phyloP scores from a whole-genome alignment of 2,113 vertebrate species.

The Fulmarus glacialis region DNA sequence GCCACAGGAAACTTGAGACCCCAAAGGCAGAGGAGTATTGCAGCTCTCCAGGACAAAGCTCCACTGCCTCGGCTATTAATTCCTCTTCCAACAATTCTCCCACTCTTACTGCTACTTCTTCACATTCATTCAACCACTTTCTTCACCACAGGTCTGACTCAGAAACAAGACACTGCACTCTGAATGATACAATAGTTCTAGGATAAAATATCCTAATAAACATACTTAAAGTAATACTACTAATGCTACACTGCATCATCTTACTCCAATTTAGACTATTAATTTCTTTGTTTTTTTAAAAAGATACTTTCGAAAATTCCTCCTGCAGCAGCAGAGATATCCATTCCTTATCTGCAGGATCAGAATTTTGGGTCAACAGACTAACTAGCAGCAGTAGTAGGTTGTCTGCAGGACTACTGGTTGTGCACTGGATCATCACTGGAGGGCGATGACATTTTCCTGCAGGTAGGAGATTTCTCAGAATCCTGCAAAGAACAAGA shows the following conservation, averaged over 20 bases:
- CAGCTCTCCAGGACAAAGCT: not conserved
- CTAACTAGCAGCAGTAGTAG: not conserved
- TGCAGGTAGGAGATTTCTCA: not conserved
- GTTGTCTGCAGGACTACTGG: too few relatives aligned
- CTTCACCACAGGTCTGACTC: not conserved
- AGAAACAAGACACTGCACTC: not conserved
- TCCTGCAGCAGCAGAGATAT: not conserved
- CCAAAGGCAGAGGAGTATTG: not conserved
- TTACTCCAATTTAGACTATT: not conserved
- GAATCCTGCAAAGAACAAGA: not conserved
- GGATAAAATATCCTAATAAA: not conserved
- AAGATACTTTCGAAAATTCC: not conserved
- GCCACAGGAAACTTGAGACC: not conserved
- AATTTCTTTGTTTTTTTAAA: not conserved
- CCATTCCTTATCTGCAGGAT: not conserved
- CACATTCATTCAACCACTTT: not conserved
- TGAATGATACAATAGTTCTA: not conserved
- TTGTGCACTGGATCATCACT: not conserved
- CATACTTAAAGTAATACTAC: not conserved
- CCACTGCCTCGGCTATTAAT: not conserved
- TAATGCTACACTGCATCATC: not conserved
- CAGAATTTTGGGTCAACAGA: not conserved
- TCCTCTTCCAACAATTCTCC: not conserved
- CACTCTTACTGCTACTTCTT: not conserved
- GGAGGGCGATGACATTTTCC: not conserved